phyloP scores from a whole-genome alignment of 2,888 invertebrate species.

The Acleris holmiana region DNA sequence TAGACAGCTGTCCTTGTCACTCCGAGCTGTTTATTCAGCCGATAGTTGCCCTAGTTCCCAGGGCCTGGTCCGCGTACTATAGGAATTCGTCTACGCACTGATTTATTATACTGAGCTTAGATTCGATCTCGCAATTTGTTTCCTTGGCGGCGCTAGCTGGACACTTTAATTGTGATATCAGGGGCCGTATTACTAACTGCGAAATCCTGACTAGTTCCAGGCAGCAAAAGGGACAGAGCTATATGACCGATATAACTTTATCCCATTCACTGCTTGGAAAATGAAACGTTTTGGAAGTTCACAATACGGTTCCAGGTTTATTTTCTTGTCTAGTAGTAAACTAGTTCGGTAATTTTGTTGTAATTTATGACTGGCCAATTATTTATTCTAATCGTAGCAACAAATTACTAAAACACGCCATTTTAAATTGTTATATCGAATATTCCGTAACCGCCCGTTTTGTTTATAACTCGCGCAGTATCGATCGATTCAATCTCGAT shows the following conservation, averaged over 20 bases:
- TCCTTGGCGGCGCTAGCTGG: constrained; percentile 19
- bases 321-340: constrained; percentile 12
- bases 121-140: constrained; percentile 35
- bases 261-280: too few relatives aligned
- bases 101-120: constrained; percentile 18
- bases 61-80: constrained; percentile 22
- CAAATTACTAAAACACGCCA: constrained; percentile 22
- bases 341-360: not conserved
- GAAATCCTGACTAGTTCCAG: too few relatives aligned
- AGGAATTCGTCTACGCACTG: constrained; percentile 30
- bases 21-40: constrained; percentile 28
- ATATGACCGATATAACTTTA: too few relatives aligned
- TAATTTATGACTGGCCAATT: constrained; percentile 13
- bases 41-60: constrained; percentile 33
- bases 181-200: too few relatives aligned
- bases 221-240: too few relatives aligned
- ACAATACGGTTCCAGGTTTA: not conserved
- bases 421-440: not conserved
- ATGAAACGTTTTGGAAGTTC: too few relatives aligned
- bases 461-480: constrained; percentile 17
- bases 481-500: constrained; percentile 31
- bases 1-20: constrained; percentile 18
- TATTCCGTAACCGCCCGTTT: constrained; percentile 13
- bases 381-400: constrained; percentile 12
- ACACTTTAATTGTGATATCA: constrained; percentile 35